Evolutionary conservation across 2,888 invertebrate species (phyloP), one percentile per base, ranked within the genome.

Genomic region (Hirudinaria manillensis): DNA sequence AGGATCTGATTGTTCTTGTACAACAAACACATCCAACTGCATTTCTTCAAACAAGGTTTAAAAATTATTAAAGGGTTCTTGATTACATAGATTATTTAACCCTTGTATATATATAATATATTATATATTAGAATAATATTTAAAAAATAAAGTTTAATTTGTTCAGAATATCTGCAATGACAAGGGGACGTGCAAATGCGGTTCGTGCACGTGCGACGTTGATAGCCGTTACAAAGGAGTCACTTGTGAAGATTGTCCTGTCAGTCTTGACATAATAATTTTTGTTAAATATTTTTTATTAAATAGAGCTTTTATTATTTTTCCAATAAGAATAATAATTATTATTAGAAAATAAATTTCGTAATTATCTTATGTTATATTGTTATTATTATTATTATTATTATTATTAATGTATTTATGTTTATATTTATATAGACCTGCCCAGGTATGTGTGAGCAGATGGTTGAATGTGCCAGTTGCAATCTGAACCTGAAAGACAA

Each of bases 241-340:
- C 10, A 75, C 72, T 16, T 75, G 75, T n/a, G 72, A 72, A 65
- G 75, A 72, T 16, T 75, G 75, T 16, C 72, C 75, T 61, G 75
- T 75, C n/a, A 13, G 36, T 45, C 29, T 51, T 51, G 13, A 65
- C 65, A 32, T 27, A 29, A 27, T 65, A 65, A 65, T 65, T 27
- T 16, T 38, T 6, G 10, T 38, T 7, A 24, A 45, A 45, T 45
- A 45, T 65, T 45, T 45, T 10, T 6, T 45, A n/a, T 68, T 36
- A 34, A 36, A 29, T n/a, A 13, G 66, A 66, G 24, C 29, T 13
- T 10, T n/a, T 38, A 13, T 29, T 68, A 27, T 32, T 27, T 10
- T 10, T 38, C 4, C 38, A 38, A 38, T 38, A 38, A 38, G 3
- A 38, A 38, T 38, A 38, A 38, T 38, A 38, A 38, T 38, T 6